These are phyloP conservation scores for Irena cyanogastra DNA, from an alignment of 2,113 vertebrate genomes.

Conservation along the genomic window DNA sequence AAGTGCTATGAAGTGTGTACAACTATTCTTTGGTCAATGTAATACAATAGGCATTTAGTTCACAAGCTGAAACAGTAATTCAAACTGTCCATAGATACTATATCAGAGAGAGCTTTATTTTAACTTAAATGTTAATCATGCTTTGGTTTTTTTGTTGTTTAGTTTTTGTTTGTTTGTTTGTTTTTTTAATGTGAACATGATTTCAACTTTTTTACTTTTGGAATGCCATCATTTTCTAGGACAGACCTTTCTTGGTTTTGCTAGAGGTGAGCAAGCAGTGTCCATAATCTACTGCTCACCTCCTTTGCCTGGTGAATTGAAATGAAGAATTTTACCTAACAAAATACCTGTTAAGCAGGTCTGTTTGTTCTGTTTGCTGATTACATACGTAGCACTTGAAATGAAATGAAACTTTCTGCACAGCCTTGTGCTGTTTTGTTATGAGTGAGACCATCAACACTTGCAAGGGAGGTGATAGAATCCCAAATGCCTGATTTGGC, in stretches of 20 bases:
- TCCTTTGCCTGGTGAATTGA: background rate
- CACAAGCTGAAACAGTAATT: background rate
- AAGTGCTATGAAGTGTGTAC: constrained; percentile 14
- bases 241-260: background rate
- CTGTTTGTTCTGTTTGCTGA: background rate
- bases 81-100: background rate
- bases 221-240: background rate
- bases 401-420: background rate
- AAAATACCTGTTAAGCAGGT: background rate
- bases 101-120: background rate
- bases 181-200: background rate
- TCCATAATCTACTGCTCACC: background rate
- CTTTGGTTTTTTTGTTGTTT: background rate
- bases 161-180: too few species aligned
- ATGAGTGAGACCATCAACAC: background rate
- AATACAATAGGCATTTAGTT: background rate
- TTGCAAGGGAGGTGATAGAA: background rate
- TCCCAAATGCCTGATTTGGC: background rate
- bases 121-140: background rate
- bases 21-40: background rate
- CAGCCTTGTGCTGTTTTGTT: background rate
- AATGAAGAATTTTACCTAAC: background rate
- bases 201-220: background rate
- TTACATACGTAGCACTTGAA: background rate
- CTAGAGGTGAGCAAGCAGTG: background rate